Evolutionary conservation across 2,888 invertebrate species (phyloP).

Genomic region (Tuta absoluta): DNA sequence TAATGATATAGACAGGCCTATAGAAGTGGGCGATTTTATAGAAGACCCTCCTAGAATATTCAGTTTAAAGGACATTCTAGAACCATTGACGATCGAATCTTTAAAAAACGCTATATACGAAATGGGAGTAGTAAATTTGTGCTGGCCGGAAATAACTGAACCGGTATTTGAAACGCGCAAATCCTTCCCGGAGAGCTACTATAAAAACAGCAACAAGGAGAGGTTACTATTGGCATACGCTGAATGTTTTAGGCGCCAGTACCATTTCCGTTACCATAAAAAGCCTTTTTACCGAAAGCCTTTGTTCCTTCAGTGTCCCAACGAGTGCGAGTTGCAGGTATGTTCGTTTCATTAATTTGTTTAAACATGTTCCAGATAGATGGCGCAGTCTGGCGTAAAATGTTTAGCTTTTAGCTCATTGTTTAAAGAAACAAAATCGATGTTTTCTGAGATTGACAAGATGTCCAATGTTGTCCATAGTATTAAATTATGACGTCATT

Average conservation of each 20-base stretch:
- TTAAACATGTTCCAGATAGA: slow-evolving; percentile 33
- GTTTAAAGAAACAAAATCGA: neutral
- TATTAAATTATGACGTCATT: neutral
- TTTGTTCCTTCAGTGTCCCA: slow-evolving; percentile 85
- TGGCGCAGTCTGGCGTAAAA: slow-evolving; percentile 36
- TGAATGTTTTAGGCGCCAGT: slow-evolving; percentile 90
- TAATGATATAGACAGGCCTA: slow-evolving; percentile 53
- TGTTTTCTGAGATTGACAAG: neutral
- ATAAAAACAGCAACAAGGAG: slow-evolving; percentile 85
- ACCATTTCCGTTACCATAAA: slow-evolving; percentile 75
- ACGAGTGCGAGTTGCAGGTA: slow-evolving; percentile 90
- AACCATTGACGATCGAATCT: slow-evolving; percentile 73
- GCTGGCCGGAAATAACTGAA: slow-evolving; percentile 82
- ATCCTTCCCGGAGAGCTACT: slow-evolving; percentile 84
- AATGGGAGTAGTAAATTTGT: slow-evolving; percentile 82
- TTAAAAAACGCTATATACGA: slow-evolving; percentile 82
- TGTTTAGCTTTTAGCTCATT: neutral
- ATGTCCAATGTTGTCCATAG: too few relatives aligned
- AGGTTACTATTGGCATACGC: slow-evolving; percentile 86
- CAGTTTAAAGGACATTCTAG: slow-evolving; percentile 55
- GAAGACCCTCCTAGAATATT: slow-evolving; percentile 69
- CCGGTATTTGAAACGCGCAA: slow-evolving; percentile 81
- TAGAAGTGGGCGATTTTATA: slow-evolving; percentile 55
- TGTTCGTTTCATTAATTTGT: slow-evolving; percentile 28
- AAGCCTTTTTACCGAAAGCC: slow-evolving; percentile 77